Evolutionary conservation across 53 echinoderm and acorn worm genomes (phyloP).

Genomic region (Actinopyga echinites): DNA sequence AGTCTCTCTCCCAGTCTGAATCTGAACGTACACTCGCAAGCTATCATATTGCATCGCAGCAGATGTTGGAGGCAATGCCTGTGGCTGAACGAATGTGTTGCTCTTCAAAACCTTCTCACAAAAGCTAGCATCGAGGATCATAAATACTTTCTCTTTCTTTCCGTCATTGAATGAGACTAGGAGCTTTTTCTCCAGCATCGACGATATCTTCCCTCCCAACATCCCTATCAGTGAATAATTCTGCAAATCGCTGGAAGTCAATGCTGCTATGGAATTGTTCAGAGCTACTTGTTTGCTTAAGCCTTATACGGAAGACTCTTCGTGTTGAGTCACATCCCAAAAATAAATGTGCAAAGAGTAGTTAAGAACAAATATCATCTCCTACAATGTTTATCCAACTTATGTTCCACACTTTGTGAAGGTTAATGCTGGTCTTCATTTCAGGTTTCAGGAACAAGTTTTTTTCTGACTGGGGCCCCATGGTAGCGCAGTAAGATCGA

Average conservation of each 20-base stretch:
- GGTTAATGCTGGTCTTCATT: slow-evolving; percentile 33
- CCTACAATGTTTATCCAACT: slow-evolving; percentile 42
- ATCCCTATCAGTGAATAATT: slow-evolving; percentile 41
- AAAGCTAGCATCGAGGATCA: slow-evolving; percentile 36
- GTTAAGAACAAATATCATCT: slow-evolving; percentile 21
- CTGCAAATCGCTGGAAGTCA: slow-evolving; percentile 57
- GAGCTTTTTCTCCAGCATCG: slow-evolving; percentile 49
- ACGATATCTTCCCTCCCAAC: slow-evolving; percentile 51
- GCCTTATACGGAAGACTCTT: slow-evolving; percentile 67
- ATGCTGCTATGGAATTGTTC: slow-evolving; percentile 41
- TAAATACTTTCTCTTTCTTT: slow-evolving; percentile 37
- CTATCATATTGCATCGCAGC: slow-evolving; percentile 65
- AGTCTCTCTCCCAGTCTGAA: slow-evolving; percentile 54
- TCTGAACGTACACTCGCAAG: slow-evolving; percentile 60
- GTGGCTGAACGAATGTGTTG: slow-evolving; percentile 41
- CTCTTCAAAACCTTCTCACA: slow-evolving; percentile 59
- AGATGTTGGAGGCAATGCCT: slow-evolving; percentile 62
- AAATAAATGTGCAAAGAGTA: slow-evolving; percentile 67
- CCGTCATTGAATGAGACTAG: slow-evolving; percentile 38
- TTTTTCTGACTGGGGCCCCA: slow-evolving; percentile 12
- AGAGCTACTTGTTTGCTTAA: slow-evolving; percentile 61
- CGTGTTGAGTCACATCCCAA: slow-evolving; percentile 70
- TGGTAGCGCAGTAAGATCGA: slow-evolving; percentile 31
- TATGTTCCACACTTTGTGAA: slow-evolving; percentile 59
- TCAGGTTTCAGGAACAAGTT: slow-evolving; percentile 63